Evolutionary conservation across 2,888 invertebrate species (phyloP).

Genomic region (Zygogramma bicolorata): DNA sequence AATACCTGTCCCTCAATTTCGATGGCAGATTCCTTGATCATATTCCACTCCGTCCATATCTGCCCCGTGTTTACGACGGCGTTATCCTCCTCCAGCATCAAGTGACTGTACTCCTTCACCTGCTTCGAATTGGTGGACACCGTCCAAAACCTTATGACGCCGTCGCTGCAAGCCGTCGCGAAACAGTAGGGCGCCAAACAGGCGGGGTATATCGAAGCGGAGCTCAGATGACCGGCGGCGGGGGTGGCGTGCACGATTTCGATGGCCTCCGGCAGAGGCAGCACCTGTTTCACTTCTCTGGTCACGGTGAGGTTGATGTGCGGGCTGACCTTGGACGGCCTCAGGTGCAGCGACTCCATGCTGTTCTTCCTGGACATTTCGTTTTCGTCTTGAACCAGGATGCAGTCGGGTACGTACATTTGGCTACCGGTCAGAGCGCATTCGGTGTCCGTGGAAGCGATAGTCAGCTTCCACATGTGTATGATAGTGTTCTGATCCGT

Average conservation of each 20-base stretch:
- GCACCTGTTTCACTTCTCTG: conserved; percentile 82
- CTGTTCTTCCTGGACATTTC: conserved; percentile 69
- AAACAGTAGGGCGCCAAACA: conserved; percentile 97
- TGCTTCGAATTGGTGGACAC: conserved; percentile 56
- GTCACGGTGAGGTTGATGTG: conserved; percentile 89
- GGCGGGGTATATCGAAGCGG: conserved; percentile 98
- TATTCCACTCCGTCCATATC: conserved; percentile 65
- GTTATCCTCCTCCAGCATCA: conserved; percentile 63
- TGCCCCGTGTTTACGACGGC: conserved; percentile 62
- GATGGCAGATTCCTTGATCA: conserved; percentile 74
- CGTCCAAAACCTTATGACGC: conserved; percentile 89
- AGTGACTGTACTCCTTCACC: conserved; percentile 55
- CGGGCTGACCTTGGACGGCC: conserved; percentile 69
- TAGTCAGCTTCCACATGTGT: conserved; percentile 96
- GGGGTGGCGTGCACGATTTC: conserved; percentile 94
- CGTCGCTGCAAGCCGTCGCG: conserved; percentile 95
- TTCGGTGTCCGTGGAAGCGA: conserved; percentile 76
- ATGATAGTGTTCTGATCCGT: conserved; percentile 86
- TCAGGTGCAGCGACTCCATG: conserved; percentile 66
- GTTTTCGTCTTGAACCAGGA: conserved; percentile 85
- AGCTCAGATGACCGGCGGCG: conserved; percentile 96
- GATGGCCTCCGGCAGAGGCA: conserved; percentile 90
- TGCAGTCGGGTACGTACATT: conserved; percentile 92
- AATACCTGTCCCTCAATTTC: conserved; percentile 74
- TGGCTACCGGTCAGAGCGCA: conserved; percentile 74